Evolutionary conservation across 2,797 vertebrate species (phyloP).

Genomic region (Zenarchopterus dispar): DNA sequence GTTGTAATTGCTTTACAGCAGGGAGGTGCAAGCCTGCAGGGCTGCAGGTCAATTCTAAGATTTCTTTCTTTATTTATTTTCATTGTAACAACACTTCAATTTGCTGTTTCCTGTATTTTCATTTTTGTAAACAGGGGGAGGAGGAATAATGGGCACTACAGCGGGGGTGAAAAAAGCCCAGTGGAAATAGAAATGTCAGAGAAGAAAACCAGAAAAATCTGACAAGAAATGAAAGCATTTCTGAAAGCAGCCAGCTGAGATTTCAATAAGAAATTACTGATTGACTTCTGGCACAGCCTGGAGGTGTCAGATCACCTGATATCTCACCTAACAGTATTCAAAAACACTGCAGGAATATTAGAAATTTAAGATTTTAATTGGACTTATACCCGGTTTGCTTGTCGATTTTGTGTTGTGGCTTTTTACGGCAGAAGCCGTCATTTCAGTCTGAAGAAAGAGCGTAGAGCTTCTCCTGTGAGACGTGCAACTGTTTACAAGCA

Average conservation of each 20-base stretch:
- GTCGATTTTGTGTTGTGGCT: background rate
- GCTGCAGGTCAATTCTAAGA: constrained; percentile 26
- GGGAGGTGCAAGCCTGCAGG: background rate
- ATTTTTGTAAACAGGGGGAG: constrained; percentile 3
- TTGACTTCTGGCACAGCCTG: too few species aligned
- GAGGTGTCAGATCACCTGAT: too few species aligned
- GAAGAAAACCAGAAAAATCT: constrained; percentile 4
- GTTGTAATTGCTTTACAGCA: constrained; percentile 9
- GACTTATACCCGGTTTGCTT: background rate
- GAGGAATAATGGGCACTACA: constrained; percentile 14
- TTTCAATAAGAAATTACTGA: constrained; percentile 2
- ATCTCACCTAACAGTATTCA: background rate
- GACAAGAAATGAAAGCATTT: constrained; percentile 6
- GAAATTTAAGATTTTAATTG: background rate
- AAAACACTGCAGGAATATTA: background rate
- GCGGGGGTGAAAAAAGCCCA: constrained; percentile 13
- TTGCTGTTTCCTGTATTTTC: constrained; percentile 17
- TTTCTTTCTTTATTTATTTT: constrained; percentile 11
- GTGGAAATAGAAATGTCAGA: constrained; percentile 12
- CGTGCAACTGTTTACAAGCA: too few species aligned
- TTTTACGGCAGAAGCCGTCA: too few species aligned
- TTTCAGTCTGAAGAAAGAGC: too few species aligned
- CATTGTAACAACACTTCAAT: constrained; percentile 11
- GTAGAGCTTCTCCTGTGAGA: too few species aligned
- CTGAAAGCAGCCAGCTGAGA: constrained; percentile 9